Evolutionary conservation across 2,888 invertebrate species (phyloP).

Genomic region (Ptychoptera contaminata): DNA sequence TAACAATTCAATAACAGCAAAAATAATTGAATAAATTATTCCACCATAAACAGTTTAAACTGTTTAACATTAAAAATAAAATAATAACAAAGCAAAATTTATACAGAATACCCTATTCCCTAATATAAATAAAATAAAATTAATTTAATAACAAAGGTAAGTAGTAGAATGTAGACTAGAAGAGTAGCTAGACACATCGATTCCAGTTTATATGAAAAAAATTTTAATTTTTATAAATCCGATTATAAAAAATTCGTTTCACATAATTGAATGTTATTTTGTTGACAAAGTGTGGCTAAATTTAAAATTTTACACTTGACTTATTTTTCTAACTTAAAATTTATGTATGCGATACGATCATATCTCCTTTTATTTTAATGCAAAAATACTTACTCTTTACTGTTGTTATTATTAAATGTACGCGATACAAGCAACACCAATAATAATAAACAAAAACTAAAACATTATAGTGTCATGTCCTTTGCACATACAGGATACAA

Average conservation of each 20-base stretch:
- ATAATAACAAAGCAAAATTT: neutral
- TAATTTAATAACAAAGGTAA: neutral
- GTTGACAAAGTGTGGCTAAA: conserved; percentile 28
- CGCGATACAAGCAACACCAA: too few relatives aligned
- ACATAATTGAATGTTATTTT: conserved; percentile 19
- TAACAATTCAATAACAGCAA: too few relatives aligned
- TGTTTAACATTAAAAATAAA: neutral
- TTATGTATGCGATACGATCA: too few relatives aligned
- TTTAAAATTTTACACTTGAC: conserved; percentile 34
- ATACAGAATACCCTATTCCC: neutral
- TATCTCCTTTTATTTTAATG: too few relatives aligned
- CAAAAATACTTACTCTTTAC: too few relatives aligned
- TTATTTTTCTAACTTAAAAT: conserved; percentile 14
- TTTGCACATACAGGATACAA: too few relatives aligned
- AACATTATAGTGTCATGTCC: too few relatives aligned
- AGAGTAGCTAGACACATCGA: neutral
- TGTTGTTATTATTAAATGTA: too few relatives aligned
- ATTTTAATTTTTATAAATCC: conserved; percentile 2
- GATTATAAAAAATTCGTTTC: conserved; percentile 5
- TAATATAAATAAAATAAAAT: neutral
- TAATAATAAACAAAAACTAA: too few relatives aligned
- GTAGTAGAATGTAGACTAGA: too few relatives aligned
- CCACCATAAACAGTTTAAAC: conserved; percentile 9
- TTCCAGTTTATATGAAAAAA: neutral
- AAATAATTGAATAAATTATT: conserved; percentile 17